Evolutionary conservation across 2,797 vertebrate genomes (phyloP).

Genomic region (Ambastaia sidthimunki): DNA sequence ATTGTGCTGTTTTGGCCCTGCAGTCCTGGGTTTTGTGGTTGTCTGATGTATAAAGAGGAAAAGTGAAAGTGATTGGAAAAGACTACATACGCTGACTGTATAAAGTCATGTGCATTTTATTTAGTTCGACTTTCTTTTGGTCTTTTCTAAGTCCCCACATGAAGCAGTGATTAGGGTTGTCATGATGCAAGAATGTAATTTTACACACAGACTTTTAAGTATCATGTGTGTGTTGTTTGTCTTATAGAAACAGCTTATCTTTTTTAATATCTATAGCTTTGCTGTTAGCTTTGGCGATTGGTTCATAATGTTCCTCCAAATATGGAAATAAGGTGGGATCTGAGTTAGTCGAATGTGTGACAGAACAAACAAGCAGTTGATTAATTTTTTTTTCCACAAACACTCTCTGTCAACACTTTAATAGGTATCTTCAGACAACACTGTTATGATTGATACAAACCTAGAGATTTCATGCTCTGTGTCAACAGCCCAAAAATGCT

Average conservation of each 20-base stretch:
- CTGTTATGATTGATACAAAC: too few species aligned
- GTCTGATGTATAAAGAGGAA: constrained; percentile 24
- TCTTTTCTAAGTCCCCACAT: constrained; percentile 23
- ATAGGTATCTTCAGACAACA: too few species aligned
- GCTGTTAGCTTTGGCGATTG: not conserved
- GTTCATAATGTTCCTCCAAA: constrained; percentile 22
- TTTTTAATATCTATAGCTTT: not conserved
- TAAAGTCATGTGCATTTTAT: not conserved
- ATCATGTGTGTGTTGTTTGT: constrained; percentile 14
- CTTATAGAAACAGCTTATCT: not conserved
- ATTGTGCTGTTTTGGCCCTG: constrained; percentile 13
- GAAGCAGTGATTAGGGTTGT: constrained; percentile 12
- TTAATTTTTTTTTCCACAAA: too few species aligned
- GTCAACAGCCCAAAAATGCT: too few species aligned
- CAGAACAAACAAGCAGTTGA: too few species aligned
- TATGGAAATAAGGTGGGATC: not conserved
- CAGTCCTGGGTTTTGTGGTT: not conserved
- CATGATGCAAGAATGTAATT: not conserved
- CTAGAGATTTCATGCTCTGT: too few species aligned
- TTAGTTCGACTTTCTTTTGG: not conserved
- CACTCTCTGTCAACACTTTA: too few species aligned
- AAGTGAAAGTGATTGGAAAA: constrained; percentile 4
- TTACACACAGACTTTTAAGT: not conserved
- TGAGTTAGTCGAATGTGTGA: too few species aligned
- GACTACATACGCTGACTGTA: not conserved